A percentile compares a stretch with the other conserved stretches of the same genome.
Evolutionary conservation across 2,797 vertebrate genomes (phyloP).

Genomic region (Capromys pilorides): DNA sequence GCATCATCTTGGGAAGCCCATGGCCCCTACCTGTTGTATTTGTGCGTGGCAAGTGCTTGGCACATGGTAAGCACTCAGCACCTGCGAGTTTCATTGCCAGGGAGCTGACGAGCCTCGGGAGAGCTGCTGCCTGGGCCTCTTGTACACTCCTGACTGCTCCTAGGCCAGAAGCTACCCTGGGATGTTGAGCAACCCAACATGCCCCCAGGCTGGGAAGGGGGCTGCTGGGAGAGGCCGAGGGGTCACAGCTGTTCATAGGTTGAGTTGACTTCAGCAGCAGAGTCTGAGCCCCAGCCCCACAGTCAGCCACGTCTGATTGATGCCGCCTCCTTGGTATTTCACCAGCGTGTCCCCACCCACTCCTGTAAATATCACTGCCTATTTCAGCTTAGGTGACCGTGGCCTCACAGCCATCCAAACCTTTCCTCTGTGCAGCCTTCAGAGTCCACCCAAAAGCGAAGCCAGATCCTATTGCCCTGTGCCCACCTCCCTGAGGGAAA

Average conservation of each 20-base stretch:
- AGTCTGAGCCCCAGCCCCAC: rapidly evolving
- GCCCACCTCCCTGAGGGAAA: background rate
- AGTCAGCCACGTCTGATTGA: background rate
- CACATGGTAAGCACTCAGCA: background rate
- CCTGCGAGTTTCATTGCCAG: background rate
- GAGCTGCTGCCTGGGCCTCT: background rate
- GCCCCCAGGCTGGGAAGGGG: background rate
- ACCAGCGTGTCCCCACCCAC: background rate
- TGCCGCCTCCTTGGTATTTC: background rate
- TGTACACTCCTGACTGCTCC: background rate
- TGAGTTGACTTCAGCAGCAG: rapidly evolving
- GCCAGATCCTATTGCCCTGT: background rate
- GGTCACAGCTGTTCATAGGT: background rate
- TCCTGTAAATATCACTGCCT: background rate
- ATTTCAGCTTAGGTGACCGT: background rate
- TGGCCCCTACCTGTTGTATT: background rate
- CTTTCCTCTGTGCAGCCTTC: background rate
- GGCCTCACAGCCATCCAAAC: background rate
- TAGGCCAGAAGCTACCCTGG: background rate
- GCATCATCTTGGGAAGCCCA: background rate
- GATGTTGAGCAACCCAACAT: background rate
- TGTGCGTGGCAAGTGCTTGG: background rate
- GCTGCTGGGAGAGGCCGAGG: background rate
- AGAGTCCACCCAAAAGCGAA: background rate
- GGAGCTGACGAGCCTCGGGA: background rate